These are phyloP conservation scores for Palaemon carinicauda DNA, from an alignment of 1,140 invertebrate species.

Conservation along the genomic window DNA sequence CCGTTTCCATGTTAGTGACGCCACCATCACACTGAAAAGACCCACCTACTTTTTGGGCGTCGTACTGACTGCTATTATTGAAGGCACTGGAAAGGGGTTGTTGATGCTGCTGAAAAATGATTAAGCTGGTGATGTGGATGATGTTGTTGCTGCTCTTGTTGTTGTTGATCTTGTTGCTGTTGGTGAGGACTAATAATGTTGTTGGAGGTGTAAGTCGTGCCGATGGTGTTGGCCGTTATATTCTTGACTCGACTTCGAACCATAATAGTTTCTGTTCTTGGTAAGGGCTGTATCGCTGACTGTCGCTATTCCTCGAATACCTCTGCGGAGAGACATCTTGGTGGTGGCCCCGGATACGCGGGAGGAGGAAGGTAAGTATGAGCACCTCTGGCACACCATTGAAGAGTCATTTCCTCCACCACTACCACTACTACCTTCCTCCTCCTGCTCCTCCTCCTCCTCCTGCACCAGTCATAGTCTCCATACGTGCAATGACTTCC, in stretches of 20 bases:
- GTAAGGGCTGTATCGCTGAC: not conserved
- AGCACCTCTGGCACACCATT: no score
- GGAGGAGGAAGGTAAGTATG: not conserved
- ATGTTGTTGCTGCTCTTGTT: slow-evolving; percentile 9
- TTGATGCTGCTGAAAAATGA: slow-evolving; percentile 33
- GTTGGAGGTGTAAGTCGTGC: not conserved
- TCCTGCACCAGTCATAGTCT: slow-evolving; percentile 62
- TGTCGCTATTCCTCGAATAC: slow-evolving; percentile 62
- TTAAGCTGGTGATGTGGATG: not conserved
- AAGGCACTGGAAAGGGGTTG: not conserved
- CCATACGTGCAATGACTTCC: slow-evolving; percentile 58
- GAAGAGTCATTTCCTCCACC: slow-evolving; percentile 63
- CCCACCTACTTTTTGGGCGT: no score
- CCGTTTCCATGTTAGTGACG: no score
- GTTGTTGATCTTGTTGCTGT: not conserved
- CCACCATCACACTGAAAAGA: no score
- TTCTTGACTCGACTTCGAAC: not conserved
- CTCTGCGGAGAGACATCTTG: not conserved
- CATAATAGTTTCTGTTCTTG: not conserved
- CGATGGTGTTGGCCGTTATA: not conserved
- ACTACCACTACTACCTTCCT: slow-evolving; percentile 72
- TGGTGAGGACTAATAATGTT: slow-evolving; percentile 10
- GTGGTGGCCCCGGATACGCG: slow-evolving; percentile 50
- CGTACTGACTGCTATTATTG: no score
- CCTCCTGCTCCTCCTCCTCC: slow-evolving; percentile 62